Evolutionary conservation across 2,888 invertebrate genomes (phyloP).

Genomic region (Chromoteleia sp.): DNA sequence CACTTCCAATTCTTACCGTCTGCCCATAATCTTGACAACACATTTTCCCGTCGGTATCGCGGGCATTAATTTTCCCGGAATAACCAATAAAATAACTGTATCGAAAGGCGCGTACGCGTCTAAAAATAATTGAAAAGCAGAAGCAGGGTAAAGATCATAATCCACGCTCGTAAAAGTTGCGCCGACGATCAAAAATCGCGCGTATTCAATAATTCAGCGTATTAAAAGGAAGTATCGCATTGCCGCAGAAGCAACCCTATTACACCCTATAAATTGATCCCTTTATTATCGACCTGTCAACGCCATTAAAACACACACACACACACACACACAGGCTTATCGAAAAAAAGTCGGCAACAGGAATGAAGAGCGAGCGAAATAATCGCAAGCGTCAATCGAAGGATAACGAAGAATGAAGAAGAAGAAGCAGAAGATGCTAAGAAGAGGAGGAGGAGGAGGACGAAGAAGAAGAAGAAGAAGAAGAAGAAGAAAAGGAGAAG

Average conservation of each 20-base stretch:
- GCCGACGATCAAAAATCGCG: conserved; percentile 46
- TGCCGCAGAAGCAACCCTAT: conserved; percentile 67
- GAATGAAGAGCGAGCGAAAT: conserved; percentile 68
- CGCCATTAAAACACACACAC: conserved; percentile 67
- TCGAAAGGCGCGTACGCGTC: conserved; percentile 33
- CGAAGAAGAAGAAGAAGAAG: conserved; percentile 15
- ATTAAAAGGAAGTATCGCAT: conserved; percentile 66
- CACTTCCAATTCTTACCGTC: conserved; percentile 12
- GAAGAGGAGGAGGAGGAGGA: conserved; percentile 8
- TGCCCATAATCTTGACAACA: conserved; percentile 35
- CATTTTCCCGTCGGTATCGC: conserved; percentile 34
- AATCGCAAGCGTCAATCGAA: conserved; percentile 69
- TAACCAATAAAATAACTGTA: conserved; percentile 57
- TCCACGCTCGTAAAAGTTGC: conserved; percentile 51
- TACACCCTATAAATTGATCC: conserved; percentile 71
- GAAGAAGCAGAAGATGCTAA: conserved; percentile 4
- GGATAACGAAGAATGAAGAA: conserved; percentile 61
- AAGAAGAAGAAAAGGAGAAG: conserved; percentile 36
- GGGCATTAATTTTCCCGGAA: conserved; percentile 36
- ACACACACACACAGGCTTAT: conserved; percentile 67
- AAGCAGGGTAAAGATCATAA: conserved; percentile 50
- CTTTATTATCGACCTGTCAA: conserved; percentile 71
- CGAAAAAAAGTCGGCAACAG: conserved; percentile 61
- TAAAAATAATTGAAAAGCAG: conserved; percentile 57
- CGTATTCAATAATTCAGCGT: conserved; percentile 65